Conservation (phyloP, 2,888 invertebrate species). For the Steromphala cineraria region DNA sequence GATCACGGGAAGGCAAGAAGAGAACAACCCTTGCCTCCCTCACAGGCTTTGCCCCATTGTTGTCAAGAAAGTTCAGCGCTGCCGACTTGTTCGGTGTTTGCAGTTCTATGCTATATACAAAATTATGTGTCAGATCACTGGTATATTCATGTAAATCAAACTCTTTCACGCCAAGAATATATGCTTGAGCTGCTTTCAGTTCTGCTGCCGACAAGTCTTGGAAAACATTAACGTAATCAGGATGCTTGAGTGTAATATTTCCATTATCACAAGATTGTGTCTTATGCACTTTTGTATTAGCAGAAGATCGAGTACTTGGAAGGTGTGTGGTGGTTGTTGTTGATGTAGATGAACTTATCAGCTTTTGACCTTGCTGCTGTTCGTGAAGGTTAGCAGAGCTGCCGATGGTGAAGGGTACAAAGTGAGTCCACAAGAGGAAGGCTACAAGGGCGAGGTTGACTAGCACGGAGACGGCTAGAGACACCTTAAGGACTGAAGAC, state of each 20-base stretch:
- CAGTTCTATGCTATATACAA: slow-evolving; percentile 43
- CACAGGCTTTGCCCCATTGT: slow-evolving; percentile 31
- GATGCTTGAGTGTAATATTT: background rate
- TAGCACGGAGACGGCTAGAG: slow-evolving; percentile 6
- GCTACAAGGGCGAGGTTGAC: slow-evolving; percentile 14
- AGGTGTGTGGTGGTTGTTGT: background rate
- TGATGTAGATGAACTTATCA: background rate
- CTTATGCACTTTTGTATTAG: background rate
- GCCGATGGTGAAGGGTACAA: background rate
- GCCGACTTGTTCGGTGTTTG: slow-evolving; percentile 47
- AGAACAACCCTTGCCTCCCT: slow-evolving; percentile 52
- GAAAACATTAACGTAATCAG: slow-evolving; percentile 32
- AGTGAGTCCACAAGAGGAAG: slow-evolving; percentile 15
- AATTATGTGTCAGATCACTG: slow-evolving; percentile 32
- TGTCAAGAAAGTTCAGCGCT: slow-evolving; percentile 44
- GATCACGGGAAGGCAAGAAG: slow-evolving; percentile 34
- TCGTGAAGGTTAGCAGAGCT: background rate
- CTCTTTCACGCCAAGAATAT: slow-evolving; percentile 25
- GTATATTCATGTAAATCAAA: slow-evolving; percentile 31
- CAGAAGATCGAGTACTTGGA: background rate
- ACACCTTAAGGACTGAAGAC: slow-evolving; percentile 8
- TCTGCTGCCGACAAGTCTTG: slow-evolving; percentile 34
- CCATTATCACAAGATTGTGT: background rate
- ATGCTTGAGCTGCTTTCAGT: slow-evolving; percentile 36
- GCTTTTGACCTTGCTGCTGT: no score